A percentile compares a stretch with the other conserved stretches of the same genome.
Evolutionary conservation across 2,797 vertebrate genomes (phyloP).

Genomic region (Vultur gryphus): DNA sequence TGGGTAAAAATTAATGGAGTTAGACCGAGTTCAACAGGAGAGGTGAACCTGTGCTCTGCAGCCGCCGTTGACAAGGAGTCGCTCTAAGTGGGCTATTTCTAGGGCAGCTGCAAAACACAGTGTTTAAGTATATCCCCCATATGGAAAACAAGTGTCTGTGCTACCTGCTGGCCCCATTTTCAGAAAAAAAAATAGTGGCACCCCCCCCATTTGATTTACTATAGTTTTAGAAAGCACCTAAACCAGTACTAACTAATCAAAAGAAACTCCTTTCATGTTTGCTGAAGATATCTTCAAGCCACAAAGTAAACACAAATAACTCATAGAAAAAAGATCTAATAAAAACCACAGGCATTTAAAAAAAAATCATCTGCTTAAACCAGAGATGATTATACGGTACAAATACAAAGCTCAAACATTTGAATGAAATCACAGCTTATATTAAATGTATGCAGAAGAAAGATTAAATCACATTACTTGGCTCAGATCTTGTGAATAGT

Average conservation of each 20-base stretch:
- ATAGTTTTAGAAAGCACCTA: neutral
- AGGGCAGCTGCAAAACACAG: neutral
- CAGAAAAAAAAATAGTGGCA: neutral
- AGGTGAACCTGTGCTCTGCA: neutral
- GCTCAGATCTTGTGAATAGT: neutral
- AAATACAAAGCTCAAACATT: slow-evolving; percentile 20
- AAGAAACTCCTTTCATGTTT: neutral
- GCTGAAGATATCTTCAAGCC: neutral
- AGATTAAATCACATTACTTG: slow-evolving; percentile 31
- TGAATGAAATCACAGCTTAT: slow-evolving; percentile 45
- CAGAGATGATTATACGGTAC: slow-evolving; percentile 1
- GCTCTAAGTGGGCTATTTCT: neutral
- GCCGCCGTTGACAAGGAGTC: rapidly evolving
- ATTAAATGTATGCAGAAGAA: slow-evolving; percentile 27
- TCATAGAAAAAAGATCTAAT: neutral
- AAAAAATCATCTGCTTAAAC: slow-evolving; percentile 24
- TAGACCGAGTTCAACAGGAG: neutral
- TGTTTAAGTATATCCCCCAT: neutral
- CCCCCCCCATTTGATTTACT: neutral
- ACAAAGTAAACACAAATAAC: slow-evolving; percentile 20
- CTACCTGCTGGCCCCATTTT: neutral
- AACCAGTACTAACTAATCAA: slow-evolving; percentile 2
- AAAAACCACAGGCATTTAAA: neutral
- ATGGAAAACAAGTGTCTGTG: slow-evolving; percentile 6
- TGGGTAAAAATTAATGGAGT: slow-evolving; percentile 54